Evolutionary conservation across 1,140 invertebrate genomes (phyloP), one percentile per base, ranked within the genome.

Genomic region (Plutomurus gul): DNA sequence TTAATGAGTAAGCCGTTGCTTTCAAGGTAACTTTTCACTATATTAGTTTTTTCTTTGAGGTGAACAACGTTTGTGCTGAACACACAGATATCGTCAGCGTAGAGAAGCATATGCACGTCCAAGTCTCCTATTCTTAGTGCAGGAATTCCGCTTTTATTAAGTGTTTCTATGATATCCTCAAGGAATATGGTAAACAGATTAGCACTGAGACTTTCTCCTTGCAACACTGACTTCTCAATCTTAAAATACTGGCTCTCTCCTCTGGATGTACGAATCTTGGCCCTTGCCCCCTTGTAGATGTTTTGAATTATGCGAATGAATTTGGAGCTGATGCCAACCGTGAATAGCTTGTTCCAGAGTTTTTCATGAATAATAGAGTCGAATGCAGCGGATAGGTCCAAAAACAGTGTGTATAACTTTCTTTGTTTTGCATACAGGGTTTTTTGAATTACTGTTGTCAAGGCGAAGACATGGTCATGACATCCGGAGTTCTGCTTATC

Each of bases 301-400:
- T 1, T n/a, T 60, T 75, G 43, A 8, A 81, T 18, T 11, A 60
- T 13, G 0, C 33, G 6, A 0, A 78, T 51, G 27, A 81, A 81
- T 46, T 81, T 78, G 11, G 4, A 6, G 16, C 72, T 76, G 11
- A 82, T 3, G 5, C 81, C 81, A 13, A 77, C 43, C 0, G 78
- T 16, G 0, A 6, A 0, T 0, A 81, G 37, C 30, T 77, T 77
- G 4, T 20, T 71, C 79, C 79, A 78, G 3, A 82, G 79, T 8
- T 36, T 36, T n/a, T 37, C 18, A 22, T 78, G 76, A 0, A 22
- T 10, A 0, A 81, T 40, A 0, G 79, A 74, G 22, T 81, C 79
- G 27, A 82, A 82, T 1, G 81, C 81, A 33, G 39, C n/a, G 3
- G 46, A 73, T 3, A 82, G 71, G 13, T 82, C 81, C 0, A 82